Evolutionary conservation across 2,113 vertebrate genomes (phyloP).

Genomic region (Urocitellus parryii): DNA sequence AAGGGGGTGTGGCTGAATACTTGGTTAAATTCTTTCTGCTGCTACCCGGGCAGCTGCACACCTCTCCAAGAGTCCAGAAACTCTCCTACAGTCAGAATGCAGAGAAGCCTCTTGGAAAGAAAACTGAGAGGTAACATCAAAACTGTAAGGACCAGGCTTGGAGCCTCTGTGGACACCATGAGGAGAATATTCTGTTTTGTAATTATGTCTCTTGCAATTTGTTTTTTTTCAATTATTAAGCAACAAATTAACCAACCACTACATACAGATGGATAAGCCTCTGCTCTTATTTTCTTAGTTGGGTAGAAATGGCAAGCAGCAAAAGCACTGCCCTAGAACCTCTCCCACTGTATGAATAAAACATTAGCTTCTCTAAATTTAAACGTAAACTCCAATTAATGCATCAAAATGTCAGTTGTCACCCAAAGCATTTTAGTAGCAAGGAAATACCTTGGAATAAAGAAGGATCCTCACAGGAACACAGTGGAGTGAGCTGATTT

Average conservation of each 20-base stretch:
- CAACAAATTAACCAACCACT: not conserved
- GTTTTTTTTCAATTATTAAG: no score
- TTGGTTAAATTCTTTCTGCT: not conserved
- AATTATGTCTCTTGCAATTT: not conserved
- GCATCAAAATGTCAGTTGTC: conserved; percentile 75
- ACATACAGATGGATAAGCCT: not conserved
- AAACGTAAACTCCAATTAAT: conserved; percentile 74
- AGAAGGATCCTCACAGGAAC: not conserved
- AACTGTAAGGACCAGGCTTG: not conserved
- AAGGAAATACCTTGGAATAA: conserved; percentile 67
- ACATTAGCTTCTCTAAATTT: conserved; percentile 70
- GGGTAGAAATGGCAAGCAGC: conserved; percentile 16
- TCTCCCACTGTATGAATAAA: conserved; percentile 65
- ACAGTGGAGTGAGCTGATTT: not conserved
- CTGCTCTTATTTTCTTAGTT: conserved; percentile 22
- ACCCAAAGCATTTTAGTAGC: conserved; percentile 47
- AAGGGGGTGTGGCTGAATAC: not conserved
- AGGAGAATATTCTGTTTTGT: not conserved
- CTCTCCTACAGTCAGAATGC: not conserved
- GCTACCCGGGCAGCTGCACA: not conserved
- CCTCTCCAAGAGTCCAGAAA: not conserved
- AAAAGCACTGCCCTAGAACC: not conserved
- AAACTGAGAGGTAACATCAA: no score
- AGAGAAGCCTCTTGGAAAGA: not conserved
- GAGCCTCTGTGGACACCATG: not conserved